Base-by-base conservation (phyloP, 2,797 vertebrate genomes). In the Pygocentrus nattereri region DNA sequence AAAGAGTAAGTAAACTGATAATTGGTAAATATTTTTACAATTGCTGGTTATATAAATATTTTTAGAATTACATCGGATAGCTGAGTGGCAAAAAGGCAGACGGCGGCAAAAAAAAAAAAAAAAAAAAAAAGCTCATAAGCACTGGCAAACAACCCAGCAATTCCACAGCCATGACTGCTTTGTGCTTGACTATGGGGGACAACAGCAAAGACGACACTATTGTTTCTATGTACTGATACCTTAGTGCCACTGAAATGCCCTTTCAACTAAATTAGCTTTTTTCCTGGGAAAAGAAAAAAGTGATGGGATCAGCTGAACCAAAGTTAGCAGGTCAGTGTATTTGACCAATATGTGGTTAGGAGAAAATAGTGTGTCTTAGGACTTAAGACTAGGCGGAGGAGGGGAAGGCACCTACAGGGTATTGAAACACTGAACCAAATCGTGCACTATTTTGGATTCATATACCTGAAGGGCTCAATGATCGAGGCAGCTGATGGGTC, bases 401-500 rank as follows among this genome's bases (percentile, higher is more conserved):
- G 18, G 4, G 62, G 25, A 78, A 38, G 69, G 41, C 12, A 44
- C 52, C 50, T 25, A 10, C 23, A 30, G 77, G 59, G 25, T 54
- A 84, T 84, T 79, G 81, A 76, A 87, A 86, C 87, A 86, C 82
- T 86, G 74, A 89, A 90, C 73, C 76, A 87, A 84, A 85, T 1
- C 0, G n/a, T 86, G 84, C 81, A 85, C 65, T 71, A 3, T 84
- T 89, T 44, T 82, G 67, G 72, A 80, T 80, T 87, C 89, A 75
- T 95, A 96, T 99, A 99, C 98, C 98, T 99, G 98, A 96, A 95
- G 96, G 95, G 93, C 93, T 97, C 95, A 99, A 95, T 92, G 94
- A 95, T 96, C 98, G 96, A 92, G 97, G 96, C 84, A 95, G 97
- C 89, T 96, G 98, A 97, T 99, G 98, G 94, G 96, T 99, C 97